Base-by-base conservation (phyloP, 2,888 invertebrate genomes). In the Rotaria socialis region DNA sequence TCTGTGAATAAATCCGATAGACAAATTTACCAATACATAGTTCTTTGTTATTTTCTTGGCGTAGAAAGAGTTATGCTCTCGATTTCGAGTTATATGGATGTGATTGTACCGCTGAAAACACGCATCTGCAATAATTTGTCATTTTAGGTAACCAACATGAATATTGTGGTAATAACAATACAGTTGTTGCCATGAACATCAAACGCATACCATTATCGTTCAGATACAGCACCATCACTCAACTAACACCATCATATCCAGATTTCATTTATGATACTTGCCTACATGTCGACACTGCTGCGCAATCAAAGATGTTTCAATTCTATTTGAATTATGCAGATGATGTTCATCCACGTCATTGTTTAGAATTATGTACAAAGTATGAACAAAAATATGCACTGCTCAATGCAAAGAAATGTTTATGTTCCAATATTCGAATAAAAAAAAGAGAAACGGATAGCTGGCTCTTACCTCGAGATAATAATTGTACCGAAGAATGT, bases 321-420 rank as follows among this genome's bases (percentile, higher is more conserved):
- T 80, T 80, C 11, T n/a, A 5, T 19, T 19, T 80, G 1, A 2
- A 22, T 0, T 1, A 35, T 67, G 2, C 2, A 0, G 1, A n/a
- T 80, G 11, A 47, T 47, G 19, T 43, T 43, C 80, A 80, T 80
- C 80, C 80, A n/a, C 43, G 47, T 24, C 24, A 80, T 47, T 80
- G 80, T 47, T 80, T 80, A 47, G 22, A 14, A 47, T 47, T 80
- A 6, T 80, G 80, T 47, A 47, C 47, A n/a, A 80, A 24, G 2
- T 80, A 80, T 80, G 7, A 80, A 47, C 80, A 80, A n/a, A 80
- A 47, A 80, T 80, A 80, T 80, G 47, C 80, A 11, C 24, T 80
- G 2, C 24, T 80, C n/a, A 43, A 80, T n/a, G 3, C 47, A 19
- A 8, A 41, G 4, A 80, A 1, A 47, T 80, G 80, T 80, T 14